A percentile compares a stretch with the other conserved stretches of the same genome.
phyloP scores from a whole-genome alignment of 2,888 invertebrate genomes.

The Cheilosia scutellata region DNA sequence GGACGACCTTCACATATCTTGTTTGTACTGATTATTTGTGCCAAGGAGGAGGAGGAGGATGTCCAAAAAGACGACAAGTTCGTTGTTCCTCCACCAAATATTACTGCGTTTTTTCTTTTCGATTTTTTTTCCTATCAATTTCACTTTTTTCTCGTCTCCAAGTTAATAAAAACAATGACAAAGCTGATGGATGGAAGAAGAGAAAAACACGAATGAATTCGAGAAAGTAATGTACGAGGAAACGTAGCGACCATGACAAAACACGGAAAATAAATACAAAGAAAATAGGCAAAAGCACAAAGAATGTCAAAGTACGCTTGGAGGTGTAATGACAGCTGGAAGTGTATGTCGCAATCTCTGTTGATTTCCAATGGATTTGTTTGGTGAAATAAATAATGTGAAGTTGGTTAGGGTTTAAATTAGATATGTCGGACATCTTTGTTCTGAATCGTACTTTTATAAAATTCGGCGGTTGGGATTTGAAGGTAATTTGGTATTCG shows the following conservation, averaged over 20 bases:
- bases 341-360: constrained; percentile 46
- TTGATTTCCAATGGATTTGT: constrained; percentile 23
- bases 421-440: constrained; percentile 13
- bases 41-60: background rate
- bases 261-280: constrained; percentile 54
- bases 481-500: background rate
- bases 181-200: constrained; percentile 39
- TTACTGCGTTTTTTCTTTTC: constrained; percentile 58
- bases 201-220: constrained; percentile 68
- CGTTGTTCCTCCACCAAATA: constrained; percentile 55
- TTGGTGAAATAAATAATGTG: constrained; percentile 39
- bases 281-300: constrained; percentile 39
- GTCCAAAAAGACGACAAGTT: constrained; percentile 54
- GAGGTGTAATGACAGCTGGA: constrained; percentile 37
- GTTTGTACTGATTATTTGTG: constrained; percentile 30
- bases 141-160: constrained; percentile 42
- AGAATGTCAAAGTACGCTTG: constrained; percentile 46
- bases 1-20: constrained; percentile 74
- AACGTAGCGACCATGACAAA: constrained; percentile 51
- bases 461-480: background rate
- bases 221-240: constrained; percentile 41
- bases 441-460: background rate
- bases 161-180: constrained; percentile 70
- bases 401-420: constrained; percentile 23
- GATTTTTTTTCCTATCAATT: constrained; percentile 57